A percentile compares a stretch with the other conserved stretches of the same genome.
phyloP scores from a whole-genome alignment of 2,888 invertebrate genomes.

The Plusia festucae region DNA sequence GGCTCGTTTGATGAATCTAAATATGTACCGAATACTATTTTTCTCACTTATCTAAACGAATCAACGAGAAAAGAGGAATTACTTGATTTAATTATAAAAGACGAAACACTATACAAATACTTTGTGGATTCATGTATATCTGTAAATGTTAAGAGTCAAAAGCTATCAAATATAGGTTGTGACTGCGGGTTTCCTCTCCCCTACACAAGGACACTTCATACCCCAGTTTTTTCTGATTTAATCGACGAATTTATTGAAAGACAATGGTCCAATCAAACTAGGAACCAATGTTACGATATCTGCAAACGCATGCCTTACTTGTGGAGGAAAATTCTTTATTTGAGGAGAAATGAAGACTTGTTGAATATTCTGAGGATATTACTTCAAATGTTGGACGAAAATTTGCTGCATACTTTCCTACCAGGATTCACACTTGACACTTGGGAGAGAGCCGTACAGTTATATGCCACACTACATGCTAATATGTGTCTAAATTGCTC shows the following conservation, averaged over 20 bases:
- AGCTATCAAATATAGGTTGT: constrained; percentile 83
- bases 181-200: constrained; percentile 90
- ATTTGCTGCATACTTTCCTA: constrained; percentile 86
- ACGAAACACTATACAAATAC: constrained; percentile 84
- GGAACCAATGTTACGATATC: constrained; percentile 84
- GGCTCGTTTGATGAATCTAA: constrained; percentile 79
- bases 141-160: constrained; percentile 84
- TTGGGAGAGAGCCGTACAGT: constrained; percentile 89
- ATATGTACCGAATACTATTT: constrained; percentile 80
- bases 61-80: constrained; percentile 68
- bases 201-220: constrained; percentile 76
- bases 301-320: constrained; percentile 90
- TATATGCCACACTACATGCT: constrained; percentile 88
- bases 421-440: constrained; percentile 88
- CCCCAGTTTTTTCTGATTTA: constrained; percentile 86
- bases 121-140: constrained; percentile 90
- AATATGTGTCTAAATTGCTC: constrained; percentile 91
- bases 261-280: constrained; percentile 80
- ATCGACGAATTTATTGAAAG: constrained; percentile 89
- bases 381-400: constrained; percentile 90
- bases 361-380: constrained; percentile 87
- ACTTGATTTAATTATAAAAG: constrained; percentile 75
- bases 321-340: constrained; percentile 89
- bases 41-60: constrained; percentile 79
- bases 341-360: constrained; percentile 85